Base-by-base conservation (phyloP, 2,797 vertebrate species). In the Sebastolobus alascanus region DNA sequence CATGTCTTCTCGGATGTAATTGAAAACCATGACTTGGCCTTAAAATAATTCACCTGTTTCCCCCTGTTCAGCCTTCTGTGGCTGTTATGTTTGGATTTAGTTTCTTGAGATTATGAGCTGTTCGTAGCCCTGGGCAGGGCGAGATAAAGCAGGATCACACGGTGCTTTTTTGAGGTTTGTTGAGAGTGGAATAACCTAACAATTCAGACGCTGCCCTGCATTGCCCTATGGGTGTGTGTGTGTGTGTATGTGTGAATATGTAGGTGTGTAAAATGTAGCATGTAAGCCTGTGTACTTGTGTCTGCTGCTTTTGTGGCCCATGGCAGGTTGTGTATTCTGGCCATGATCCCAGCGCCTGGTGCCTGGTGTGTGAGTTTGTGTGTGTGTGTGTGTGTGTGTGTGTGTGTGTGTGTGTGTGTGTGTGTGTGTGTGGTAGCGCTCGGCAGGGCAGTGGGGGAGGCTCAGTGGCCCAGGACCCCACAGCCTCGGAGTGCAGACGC, bases 141-240 rank as follows among this genome's bases (percentile, higher is more conserved):
- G 67, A 84, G 81, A 89, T 92, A 77, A 87, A 82, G 27, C 58
- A 13, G 73, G 73, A 85, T 81, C 73, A 78, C 64, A 38, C 22
- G 0, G 56, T 14, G 16, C 2, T 71, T 72, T 71, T 64, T 67
- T 22, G 1, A 6, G 16, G 4, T 68, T 71, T 82, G 37, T 80
- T 65, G 50, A 72, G 65, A 79, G 76, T 33, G 55, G 67, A 79
- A 74, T 78, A 77, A 77, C 63, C 72, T 54, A 56, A 69, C 58
- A 68, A 82, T 82, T 87, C 79, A 72, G 66, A 73, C 50, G 59
- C 31, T 61, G 59, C 31, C 59, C 8, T 66, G 64, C 25, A 20
- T 52, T 11, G 64, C 64, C 64, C 25, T 18, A 16, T 37, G 33
- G 29, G 43, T 69, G 35, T 69, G 58, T 22, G 7, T 25, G 25